Evolutionary conservation across 2,888 invertebrate species (phyloP).

Genomic region (Scrobipalpa atriplicella): DNA sequence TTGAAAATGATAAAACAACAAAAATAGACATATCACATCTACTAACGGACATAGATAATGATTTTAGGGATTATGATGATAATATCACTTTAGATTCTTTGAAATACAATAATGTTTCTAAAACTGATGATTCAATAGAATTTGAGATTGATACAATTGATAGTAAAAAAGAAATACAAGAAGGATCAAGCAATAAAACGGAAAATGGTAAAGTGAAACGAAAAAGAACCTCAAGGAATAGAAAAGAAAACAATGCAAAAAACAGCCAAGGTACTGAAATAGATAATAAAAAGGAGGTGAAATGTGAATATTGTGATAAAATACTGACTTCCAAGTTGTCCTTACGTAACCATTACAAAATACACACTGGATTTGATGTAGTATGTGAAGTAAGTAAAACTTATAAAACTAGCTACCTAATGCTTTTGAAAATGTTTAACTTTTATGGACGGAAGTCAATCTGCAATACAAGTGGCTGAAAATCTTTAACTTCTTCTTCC

Average conservation of each 20-base stretch:
- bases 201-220: slow-evolving; percentile 43
- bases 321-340: slow-evolving; percentile 68
- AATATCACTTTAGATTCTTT: slow-evolving; percentile 47
- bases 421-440: slow-evolving; percentile 5
- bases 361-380: slow-evolving; percentile 73
- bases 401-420: neutral
- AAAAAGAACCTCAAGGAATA: slow-evolving; percentile 32
- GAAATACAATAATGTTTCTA: slow-evolving; percentile 26
- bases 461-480: too few species aligned
- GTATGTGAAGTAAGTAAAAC: slow-evolving; percentile 54
- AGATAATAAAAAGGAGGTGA: slow-evolving; percentile 58
- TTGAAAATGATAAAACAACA: slow-evolving; percentile 35
- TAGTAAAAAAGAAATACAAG: slow-evolving; percentile 34
- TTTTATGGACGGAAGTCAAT: too few species aligned
- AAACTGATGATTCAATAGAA: slow-evolving; percentile 19
- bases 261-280: slow-evolving; percentile 41
- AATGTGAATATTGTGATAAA: slow-evolving; percentile 73
- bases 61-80: slow-evolving; percentile 52
- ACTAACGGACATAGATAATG: slow-evolving; percentile 41
- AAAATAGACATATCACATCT: slow-evolving; percentile 50
- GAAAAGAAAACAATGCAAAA: slow-evolving; percentile 37
- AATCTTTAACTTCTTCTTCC: too few species aligned
- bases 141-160: slow-evolving; percentile 20
- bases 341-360: slow-evolving; percentile 71
- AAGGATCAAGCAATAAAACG: slow-evolving; percentile 24